Evolutionary conservation across 1,140 invertebrate species (phyloP).

Genomic region (Megalopta genalis): DNA sequence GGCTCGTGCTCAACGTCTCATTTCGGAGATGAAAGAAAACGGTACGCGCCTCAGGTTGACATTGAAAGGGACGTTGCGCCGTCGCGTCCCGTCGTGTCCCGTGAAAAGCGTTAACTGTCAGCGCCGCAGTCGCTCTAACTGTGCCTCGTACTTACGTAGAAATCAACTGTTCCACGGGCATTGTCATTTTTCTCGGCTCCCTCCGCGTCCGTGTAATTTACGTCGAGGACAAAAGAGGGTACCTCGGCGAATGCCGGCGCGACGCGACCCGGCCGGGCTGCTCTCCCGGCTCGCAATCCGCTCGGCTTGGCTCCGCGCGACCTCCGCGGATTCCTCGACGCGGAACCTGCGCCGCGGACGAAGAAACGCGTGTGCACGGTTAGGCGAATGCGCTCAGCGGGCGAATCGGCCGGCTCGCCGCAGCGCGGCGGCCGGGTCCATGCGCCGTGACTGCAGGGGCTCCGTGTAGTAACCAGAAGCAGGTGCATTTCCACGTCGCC

Average conservation of each 20-base stretch:
- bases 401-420: background rate
- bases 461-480: constrained; percentile 35
- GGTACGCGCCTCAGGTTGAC: background rate
- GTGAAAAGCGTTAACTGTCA: constrained; percentile 28
- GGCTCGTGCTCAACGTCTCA: background rate
- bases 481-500: constrained; percentile 62
- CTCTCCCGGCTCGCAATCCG: too few relatives aligned
- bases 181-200: constrained; percentile 27
- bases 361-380: constrained; percentile 37
- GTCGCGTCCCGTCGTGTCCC: background rate
- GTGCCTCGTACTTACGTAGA: constrained; percentile 39
- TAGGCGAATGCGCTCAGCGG: constrained; percentile 2
- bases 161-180: constrained; percentile 26
- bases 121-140: constrained; percentile 39
- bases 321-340: constrained; percentile 47
- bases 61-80: background rate
- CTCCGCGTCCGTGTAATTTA: constrained; percentile 45
- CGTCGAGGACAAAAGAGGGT: constrained; percentile 50
- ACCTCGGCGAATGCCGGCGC: constrained; percentile 31
- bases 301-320: constrained; percentile 8
- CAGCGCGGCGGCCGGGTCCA: constrained; percentile 27
- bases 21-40: constrained; percentile 5
- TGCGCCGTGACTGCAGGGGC: constrained; percentile 28
- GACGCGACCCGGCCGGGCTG: background rate
- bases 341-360: constrained; percentile 36